Percentiles rank a stretch among this genome's conserved stretches.
phyloP scores from a whole-genome alignment of 37 sponge, comb jelly and placozoan species.

The Oopsacas minuta region DNA sequence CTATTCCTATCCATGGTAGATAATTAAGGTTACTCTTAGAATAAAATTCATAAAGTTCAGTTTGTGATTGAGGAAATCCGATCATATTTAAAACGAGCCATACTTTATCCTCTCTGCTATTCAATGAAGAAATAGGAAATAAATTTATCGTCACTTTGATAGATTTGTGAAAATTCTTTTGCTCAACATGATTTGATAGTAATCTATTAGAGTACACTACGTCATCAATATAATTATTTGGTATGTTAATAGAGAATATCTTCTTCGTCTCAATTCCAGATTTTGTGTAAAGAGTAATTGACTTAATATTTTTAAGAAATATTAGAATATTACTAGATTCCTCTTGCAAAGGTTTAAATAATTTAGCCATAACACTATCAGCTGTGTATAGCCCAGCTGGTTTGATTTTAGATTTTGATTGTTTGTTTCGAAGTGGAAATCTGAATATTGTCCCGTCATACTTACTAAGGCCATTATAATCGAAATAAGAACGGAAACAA shows the following conservation, averaged over 20 bases:
- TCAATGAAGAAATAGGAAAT: background rate
- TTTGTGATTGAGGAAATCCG: background rate
- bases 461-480: background rate
- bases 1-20: conserved; percentile 11
- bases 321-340: conserved; percentile 30
- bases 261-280: background rate
- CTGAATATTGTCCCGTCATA: conserved; percentile 9
- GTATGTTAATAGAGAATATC: background rate
- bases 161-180: background rate
- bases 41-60: background rate
- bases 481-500: background rate
- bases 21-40: background rate
- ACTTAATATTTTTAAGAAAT: conserved; percentile 35
- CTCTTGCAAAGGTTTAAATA: conserved; percentile 15
- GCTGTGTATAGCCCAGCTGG: background rate
- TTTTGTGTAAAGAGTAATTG: conserved; percentile 26
- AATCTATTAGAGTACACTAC: background rate
- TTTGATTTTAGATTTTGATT: background rate
- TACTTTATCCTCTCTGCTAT: background rate
- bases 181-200: background rate
- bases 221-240: background rate
- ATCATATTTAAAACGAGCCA: background rate
- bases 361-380: background rate
- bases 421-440: background rate
- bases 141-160: background rate